Conservation (phyloP, 2,888 invertebrate genomes). For the Conistra vaccinii region DNA sequence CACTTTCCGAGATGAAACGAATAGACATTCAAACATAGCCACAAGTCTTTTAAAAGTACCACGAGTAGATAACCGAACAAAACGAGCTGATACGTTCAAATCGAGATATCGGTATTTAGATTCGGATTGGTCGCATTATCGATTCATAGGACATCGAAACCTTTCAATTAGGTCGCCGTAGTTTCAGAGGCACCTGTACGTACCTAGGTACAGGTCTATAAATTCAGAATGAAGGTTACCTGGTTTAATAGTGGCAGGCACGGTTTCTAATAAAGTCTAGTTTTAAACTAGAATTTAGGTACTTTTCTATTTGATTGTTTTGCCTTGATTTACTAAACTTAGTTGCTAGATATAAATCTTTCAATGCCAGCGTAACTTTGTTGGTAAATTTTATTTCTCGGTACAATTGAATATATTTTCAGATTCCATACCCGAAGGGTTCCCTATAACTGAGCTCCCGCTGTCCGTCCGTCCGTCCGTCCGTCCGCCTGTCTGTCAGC, state of each 20-base stretch:
- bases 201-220: slow-evolving; percentile 26
- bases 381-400: not conserved
- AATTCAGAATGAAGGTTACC: slow-evolving; percentile 47
- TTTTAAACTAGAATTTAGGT: slow-evolving; percentile 9
- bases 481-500: too few relatives aligned
- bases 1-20: slow-evolving; percentile 1
- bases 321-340: not conserved
- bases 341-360: not conserved
- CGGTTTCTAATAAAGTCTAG: slow-evolving; percentile 7
- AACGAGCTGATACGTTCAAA: slow-evolving; percentile 30
- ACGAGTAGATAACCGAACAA: not conserved
- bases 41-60: not conserved
- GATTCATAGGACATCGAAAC: slow-evolving; percentile 72
- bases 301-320: not conserved
- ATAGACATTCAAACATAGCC: not conserved
- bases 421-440: too few relatives aligned
- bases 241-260: slow-evolving; percentile 11
- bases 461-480: too few relatives aligned
- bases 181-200: slow-evolving; percentile 8
- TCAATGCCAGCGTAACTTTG: not conserved
- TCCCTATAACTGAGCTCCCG: too few relatives aligned
- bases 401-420: not conserved
- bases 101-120: slow-evolving; percentile 19
- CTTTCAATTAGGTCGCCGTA: slow-evolving; percentile 68
- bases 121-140: slow-evolving; percentile 64